Percentiles rank a stretch among this genome's conserved stretches.
These are phyloP conservation scores for Lamprotornis superbus DNA, from an alignment of 2,113 vertebrate species.

Conservation along the genomic window DNA sequence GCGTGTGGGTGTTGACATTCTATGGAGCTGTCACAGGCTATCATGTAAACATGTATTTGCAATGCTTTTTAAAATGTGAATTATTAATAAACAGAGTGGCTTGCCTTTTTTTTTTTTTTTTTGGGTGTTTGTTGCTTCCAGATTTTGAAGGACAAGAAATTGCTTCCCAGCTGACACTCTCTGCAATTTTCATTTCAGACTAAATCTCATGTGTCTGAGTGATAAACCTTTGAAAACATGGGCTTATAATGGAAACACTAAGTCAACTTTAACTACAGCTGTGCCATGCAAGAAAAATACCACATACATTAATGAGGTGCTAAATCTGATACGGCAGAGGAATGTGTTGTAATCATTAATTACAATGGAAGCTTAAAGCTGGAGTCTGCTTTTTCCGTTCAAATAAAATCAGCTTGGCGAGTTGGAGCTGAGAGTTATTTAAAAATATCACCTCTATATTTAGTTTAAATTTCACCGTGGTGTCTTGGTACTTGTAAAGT, in stretches of 20 bases:
- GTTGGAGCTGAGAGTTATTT: constrained; percentile 40
- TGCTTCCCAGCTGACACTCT: constrained; percentile 43
- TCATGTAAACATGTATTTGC: constrained; percentile 69
- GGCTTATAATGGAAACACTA: constrained; percentile 45
- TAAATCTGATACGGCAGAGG: constrained; percentile 25
- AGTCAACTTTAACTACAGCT: constrained; percentile 61
- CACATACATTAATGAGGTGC: constrained; percentile 49
- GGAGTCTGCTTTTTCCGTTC: constrained; percentile 43
- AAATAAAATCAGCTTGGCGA: constrained; percentile 26
- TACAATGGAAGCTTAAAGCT: constrained; percentile 53
- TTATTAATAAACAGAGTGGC: constrained; percentile 65
- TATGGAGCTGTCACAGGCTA: constrained; percentile 66
- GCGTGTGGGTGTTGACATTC: constrained; percentile 63
- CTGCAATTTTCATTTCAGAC: constrained; percentile 49
- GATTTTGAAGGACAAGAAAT: constrained; percentile 53
- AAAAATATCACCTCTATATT: constrained; percentile 53
- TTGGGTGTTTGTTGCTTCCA: neutral
- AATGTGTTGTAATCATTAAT: constrained; percentile 56
- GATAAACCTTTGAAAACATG: constrained; percentile 62
- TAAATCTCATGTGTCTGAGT: constrained; percentile 44
- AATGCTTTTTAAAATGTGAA: constrained; percentile 63
- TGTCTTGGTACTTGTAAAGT: constrained; percentile 53
- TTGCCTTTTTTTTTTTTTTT: neutral
- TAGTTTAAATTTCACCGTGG: constrained; percentile 57
- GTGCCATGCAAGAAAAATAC: constrained; percentile 42